phyloP scores from a whole-genome alignment of 2,797 vertebrate species.

The Potorous gilbertii region DNA sequence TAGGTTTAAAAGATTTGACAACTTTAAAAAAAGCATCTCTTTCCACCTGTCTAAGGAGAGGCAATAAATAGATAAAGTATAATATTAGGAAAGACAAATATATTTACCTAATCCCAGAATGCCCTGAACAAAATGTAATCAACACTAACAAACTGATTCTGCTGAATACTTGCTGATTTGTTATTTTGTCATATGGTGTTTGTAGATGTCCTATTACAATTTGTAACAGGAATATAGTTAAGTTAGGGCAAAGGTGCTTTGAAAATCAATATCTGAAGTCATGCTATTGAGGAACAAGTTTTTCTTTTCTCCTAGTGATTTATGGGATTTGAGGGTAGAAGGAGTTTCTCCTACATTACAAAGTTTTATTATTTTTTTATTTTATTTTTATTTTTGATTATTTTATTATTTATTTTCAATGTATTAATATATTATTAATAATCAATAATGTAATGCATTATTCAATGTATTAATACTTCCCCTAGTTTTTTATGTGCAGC shows the following conservation, averaged over 20 bases:
- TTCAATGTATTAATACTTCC: neutral
- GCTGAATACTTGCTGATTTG: slow-evolving; percentile 44
- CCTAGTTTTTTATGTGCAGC: neutral
- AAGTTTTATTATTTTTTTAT: neutral
- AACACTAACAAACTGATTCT: slow-evolving; percentile 27
- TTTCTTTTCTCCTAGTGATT: neutral
- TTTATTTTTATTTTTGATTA: too few species aligned
- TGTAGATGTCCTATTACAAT: neutral
- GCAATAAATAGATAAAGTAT: slow-evolving; percentile 45
- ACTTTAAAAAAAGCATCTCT: neutral
- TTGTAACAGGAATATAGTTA: neutral
- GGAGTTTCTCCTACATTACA: neutral
- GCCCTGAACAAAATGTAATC: slow-evolving; percentile 63
- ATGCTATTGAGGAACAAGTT: neutral
- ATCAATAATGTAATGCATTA: too few species aligned
- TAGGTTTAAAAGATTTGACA: neutral
- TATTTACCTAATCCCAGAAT: slow-evolving; percentile 44
- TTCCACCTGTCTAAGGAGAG: neutral
- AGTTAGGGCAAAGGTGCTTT: neutral
- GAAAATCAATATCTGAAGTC: slow-evolving; percentile 6
- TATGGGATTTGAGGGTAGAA: neutral
- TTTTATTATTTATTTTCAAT: too few species aligned
- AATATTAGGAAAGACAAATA: slow-evolving; percentile 59
- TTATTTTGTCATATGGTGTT: neutral
- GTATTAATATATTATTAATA: too few species aligned